Percentiles rank a stretch among this genome's conserved stretches.
Evolutionary conservation across 2,797 vertebrate genomes (phyloP).

Genomic region (Danio kyathit): DNA sequence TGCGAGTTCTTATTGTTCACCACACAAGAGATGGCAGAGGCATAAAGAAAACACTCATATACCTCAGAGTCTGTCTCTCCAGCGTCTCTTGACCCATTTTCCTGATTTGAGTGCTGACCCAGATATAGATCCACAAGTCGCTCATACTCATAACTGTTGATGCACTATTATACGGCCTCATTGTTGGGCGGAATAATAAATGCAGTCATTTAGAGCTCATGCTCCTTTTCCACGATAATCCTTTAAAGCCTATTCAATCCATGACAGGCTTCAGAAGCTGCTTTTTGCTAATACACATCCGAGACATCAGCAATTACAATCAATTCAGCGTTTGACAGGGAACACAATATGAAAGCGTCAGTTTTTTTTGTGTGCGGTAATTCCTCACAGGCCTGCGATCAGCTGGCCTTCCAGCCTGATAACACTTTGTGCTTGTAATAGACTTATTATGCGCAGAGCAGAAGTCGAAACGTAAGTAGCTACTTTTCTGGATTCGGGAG

Average conservation of each 20-base stretch:
- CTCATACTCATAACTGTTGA: conserved; percentile 47
- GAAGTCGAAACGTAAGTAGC: conserved; percentile 28
- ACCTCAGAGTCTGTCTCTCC: conserved; percentile 12
- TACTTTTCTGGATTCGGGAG: conserved; percentile 26
- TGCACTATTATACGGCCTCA: conserved; percentile 39
- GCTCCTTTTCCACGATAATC: conserved; percentile 18
- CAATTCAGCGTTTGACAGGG: neutral
- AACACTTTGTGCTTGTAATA: conserved; percentile 24
- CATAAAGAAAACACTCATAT: neutral
- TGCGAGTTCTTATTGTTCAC: neutral
- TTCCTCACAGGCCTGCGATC: neutral
- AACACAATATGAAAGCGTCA: conserved; percentile 12
- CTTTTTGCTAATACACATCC: conserved; percentile 24
- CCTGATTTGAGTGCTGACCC: conserved; percentile 43
- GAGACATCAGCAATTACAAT: conserved; percentile 39
- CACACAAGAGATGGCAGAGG: neutral
- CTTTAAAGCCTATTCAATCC: conserved; percentile 36
- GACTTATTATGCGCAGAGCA: conserved; percentile 23
- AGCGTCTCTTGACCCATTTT: conserved; percentile 50
- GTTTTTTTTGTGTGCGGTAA: neutral
- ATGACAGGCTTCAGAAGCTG: conserved; percentile 32
- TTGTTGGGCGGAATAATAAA: conserved; percentile 50
- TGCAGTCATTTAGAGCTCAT: conserved; percentile 31
- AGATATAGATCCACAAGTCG: conserved; percentile 47
- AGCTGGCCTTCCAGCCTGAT: conserved; percentile 19